Evolutionary conservation across 2,113 vertebrate genomes (phyloP).

Genomic region (Tichodroma muraria): DNA sequence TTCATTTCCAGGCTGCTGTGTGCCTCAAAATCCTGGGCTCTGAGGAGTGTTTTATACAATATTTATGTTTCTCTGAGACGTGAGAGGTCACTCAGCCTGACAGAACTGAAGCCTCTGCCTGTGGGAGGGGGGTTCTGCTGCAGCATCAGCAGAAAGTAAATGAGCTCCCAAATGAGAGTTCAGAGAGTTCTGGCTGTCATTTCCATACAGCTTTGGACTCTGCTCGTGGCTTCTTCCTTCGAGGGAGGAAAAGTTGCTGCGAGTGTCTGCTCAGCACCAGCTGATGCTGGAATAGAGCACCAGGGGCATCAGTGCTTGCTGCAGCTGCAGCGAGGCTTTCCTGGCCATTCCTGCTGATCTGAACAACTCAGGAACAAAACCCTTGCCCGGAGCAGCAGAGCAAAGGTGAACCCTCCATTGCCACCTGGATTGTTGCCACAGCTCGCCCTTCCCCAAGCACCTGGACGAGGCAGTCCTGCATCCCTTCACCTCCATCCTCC

Average conservation of each 20-base stretch:
- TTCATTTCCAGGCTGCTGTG: background rate
- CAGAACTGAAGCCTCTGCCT: background rate
- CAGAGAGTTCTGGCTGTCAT: background rate
- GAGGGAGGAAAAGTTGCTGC: background rate
- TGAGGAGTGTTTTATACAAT: background rate
- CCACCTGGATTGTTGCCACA: background rate
- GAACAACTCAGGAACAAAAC: background rate
- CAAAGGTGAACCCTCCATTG: background rate
- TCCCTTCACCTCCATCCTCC: background rate
- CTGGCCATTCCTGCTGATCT: background rate
- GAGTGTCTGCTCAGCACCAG: background rate
- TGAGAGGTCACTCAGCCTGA: background rate
- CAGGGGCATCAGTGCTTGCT: background rate
- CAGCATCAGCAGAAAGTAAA: constrained; percentile 45
- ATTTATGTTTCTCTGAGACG: background rate
- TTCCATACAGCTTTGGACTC: background rate
- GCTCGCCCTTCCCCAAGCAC: background rate
- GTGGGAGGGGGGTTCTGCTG: background rate
- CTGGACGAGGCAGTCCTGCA: background rate
- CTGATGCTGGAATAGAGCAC: background rate
- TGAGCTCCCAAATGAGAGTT: constrained; percentile 5
- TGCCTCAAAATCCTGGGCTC: background rate
- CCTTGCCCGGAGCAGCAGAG: background rate
- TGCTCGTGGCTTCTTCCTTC: background rate
- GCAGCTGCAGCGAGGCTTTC: background rate